Conservation (phyloP, 2,888 invertebrate species). For the Tetragnatha montana region DNA sequence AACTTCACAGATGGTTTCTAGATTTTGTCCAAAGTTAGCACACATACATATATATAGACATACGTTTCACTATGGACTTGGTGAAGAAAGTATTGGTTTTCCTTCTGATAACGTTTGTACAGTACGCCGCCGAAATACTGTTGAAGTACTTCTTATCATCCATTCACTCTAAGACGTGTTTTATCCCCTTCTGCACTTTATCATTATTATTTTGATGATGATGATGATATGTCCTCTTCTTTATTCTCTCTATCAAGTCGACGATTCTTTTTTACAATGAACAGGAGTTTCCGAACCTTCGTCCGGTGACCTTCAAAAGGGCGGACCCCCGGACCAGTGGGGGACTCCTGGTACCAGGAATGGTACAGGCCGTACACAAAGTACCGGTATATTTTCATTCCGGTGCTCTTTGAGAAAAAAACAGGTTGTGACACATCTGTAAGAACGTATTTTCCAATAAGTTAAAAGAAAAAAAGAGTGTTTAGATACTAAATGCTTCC, state of each 20-base stretch:
- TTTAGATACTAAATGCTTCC: slow-evolving; percentile 66
- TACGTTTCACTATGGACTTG: slow-evolving; percentile 65
- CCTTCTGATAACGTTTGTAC: slow-evolving; percentile 52
- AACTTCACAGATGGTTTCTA: slow-evolving; percentile 58
- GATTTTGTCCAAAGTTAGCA: slow-evolving; percentile 67
- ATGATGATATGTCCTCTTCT: slow-evolving; percentile 23
- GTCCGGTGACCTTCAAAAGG: not conserved
- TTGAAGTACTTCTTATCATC: slow-evolving; percentile 64
- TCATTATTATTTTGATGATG: slow-evolving; percentile 46
- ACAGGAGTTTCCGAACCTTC: slow-evolving; percentile 43
- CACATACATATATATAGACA: slow-evolving; percentile 44
- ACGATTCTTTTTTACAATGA: slow-evolving; percentile 31
- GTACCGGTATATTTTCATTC: slow-evolving; percentile 61
- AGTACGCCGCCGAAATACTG: slow-evolving; percentile 63
- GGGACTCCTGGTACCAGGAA: slow-evolving; percentile 57
- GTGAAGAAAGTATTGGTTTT: slow-evolving; percentile 54
- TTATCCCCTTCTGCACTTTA: slow-evolving; percentile 68
- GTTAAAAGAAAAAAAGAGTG: slow-evolving; percentile 66
- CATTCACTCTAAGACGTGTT: slow-evolving; percentile 67
- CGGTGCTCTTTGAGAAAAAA: slow-evolving; percentile 50
- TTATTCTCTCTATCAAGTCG: slow-evolving; percentile 19
- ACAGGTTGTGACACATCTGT: slow-evolving; percentile 64
- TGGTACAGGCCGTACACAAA: slow-evolving; percentile 64
- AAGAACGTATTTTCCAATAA: slow-evolving; percentile 71
- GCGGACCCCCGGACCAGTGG: slow-evolving; percentile 15